Evolutionary conservation across 2,113 vertebrate species (phyloP).

Genomic region (Vulpes vulpes): DNA sequence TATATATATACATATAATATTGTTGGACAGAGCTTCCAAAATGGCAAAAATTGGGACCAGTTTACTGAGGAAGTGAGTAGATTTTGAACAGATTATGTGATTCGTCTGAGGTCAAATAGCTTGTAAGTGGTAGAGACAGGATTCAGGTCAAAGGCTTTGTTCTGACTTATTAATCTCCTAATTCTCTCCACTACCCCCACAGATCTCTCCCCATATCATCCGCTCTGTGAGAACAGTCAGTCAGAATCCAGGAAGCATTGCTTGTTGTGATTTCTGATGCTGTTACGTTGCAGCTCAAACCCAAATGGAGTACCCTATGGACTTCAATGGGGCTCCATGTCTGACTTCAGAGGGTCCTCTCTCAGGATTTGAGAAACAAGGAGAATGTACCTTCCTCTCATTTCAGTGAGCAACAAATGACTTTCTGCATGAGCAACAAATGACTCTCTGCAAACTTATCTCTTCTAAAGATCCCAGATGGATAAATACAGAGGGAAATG

Average conservation of each 20-base stretch:
- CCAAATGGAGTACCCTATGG: background rate
- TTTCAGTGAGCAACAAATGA: conserved; percentile 1
- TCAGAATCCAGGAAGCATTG: background rate
- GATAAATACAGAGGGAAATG: conserved; percentile 80
- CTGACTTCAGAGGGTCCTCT: background rate
- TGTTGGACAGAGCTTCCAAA: background rate
- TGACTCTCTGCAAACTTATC: conserved; percentile 65
- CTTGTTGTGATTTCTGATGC: background rate
- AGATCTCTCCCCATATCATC: conserved; percentile 28
- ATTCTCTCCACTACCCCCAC: conserved; percentile 6
- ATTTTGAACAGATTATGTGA: background rate
- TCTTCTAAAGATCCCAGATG: conserved; percentile 77
- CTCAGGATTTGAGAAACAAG: background rate
- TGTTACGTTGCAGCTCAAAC: background rate
- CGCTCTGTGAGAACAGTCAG: conserved; percentile 1
- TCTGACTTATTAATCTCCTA: conserved; percentile 62
- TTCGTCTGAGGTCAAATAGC: conserved; percentile 22
- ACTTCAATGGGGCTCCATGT: background rate
- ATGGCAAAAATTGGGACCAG: background rate
- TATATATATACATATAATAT: background rate
- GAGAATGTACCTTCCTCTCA: background rate
- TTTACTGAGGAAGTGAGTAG: background rate
- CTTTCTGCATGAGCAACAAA: conserved; percentile 52
- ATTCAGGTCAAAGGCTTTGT: background rate
- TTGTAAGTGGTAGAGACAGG: background rate